Evolutionary conservation across 2,797 vertebrate species (phyloP), one percentile per base, ranked within the genome.

Genomic region (Siniperca undulata): DNA sequence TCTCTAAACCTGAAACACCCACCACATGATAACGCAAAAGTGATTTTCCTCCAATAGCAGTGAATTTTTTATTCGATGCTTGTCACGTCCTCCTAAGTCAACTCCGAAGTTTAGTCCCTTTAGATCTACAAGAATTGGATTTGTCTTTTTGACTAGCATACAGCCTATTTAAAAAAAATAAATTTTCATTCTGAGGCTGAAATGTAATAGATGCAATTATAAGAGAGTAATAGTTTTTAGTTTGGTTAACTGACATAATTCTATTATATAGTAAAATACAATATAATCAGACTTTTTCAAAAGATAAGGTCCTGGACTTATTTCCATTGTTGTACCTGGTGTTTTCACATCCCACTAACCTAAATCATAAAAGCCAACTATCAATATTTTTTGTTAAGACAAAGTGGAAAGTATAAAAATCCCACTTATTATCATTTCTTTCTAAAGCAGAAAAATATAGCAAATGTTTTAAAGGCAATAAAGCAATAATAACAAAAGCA

Each of bases 1-100:
- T 67, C 70, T 84, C 50, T 50, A 36, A 83, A 74, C 74, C 50
- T 66, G 30, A 79, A 85, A 89, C 83, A 73, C 69, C 66, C 78
- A 74, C 73, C 65, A 66, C 73, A 77, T 50, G 24, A 56, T 24
- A 60, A 71, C 30, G 56, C 44, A 74, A 34, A 40, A 73, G 44
- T 27, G 42, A 53, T 78, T 79, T 77, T 77, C 68, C 75, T 83
- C 40, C 30, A 77, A 48, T 34, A 55, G 74, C 74, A 75, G 36
- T 66, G 13, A 58, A 27, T 69, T 73, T 9, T 42, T 68, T 69
- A 48, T 76, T 81, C 66, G 14, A 20, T 14, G 55, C 66, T 72
- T 60, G 48, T 56, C 74, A 82, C 14, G 2, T 66, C 48, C 36
- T 46, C 36, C 27, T 1, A 4, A 56, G 67, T 76, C 67, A 77